Evolutionary conservation across 1,140 invertebrate species (phyloP), one percentile per base, ranked within the genome.

Genomic region (Forficula auricularia): DNA sequence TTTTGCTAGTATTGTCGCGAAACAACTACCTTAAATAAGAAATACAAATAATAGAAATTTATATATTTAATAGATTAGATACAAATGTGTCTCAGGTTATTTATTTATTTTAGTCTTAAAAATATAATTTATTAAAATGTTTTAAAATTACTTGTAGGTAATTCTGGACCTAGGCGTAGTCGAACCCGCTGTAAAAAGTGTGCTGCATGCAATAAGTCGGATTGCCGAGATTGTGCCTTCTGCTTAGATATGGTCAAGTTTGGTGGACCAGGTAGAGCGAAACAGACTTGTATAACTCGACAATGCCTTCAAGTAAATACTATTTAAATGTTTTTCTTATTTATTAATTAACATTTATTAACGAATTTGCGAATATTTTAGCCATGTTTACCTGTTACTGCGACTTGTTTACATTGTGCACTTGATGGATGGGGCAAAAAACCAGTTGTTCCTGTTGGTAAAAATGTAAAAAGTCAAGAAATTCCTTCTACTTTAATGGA

Each of bases 191-290:
- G 88, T 62, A 91, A 91, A 62, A 86, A 86, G 50, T 96, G 90
- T 60, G 85, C 89, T 52, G 84, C 88, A 1, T 96, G 90, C 58
- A 77, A 84, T 40, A 70, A 88, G 30, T 76, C 78, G 12, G 88
- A 95, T 57, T 96, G 91, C 57, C 82, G 85, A 8, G 84, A 91
- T 52, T 96, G 91, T 59, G 80, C 77, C 46, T 94, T 90, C 57
- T 95, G 91, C 62, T 79, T 86, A 57, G 89, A 95, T 58, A 96
- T 95, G 90, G 84, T 88, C 7, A 95, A 95, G 62, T 95, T 91
- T 57, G 90, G 90, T 1, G 91, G 90, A 1, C 77, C 80, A 3
- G 91, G 90, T 0, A 66, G 82, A 31, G 87, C 89, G 44, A 95
- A 94, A 58, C 88, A 94, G 61, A 89, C 87, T 0, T 97, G 91